Percentiles rank a stretch among this genome's conserved stretches.
These are phyloP conservation scores for Holacanthus passer DNA, from an alignment of 2,113 vertebrate genomes.

Conservation along the genomic window DNA sequence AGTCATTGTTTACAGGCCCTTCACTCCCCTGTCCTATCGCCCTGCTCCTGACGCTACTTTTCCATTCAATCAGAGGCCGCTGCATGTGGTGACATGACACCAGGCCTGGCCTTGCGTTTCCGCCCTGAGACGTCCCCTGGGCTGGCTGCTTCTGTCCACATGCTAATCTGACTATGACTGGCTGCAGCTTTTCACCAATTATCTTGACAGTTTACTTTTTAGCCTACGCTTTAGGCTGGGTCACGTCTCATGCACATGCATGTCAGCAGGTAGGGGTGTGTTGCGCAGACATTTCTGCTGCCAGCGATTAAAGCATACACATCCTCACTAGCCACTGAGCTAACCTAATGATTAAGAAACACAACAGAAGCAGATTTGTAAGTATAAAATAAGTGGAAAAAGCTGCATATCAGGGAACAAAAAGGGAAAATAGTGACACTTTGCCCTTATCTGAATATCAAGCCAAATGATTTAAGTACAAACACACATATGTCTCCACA, in stretches of 20 bases:
- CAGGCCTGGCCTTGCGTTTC: conserved; percentile 48
- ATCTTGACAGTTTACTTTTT: background rate
- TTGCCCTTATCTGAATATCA: conserved; percentile 12
- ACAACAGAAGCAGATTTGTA: background rate
- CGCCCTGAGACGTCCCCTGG: conserved; percentile 26
- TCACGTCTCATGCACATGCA: background rate
- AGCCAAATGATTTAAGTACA: conserved; percentile 5
- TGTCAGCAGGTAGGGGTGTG: background rate
- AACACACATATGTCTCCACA: conserved; percentile 35
- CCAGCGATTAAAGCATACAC: background rate
- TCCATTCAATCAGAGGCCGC: conserved; percentile 78
- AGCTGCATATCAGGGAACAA: background rate
- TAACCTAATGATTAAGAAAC: background rate
- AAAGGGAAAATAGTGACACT: conserved; percentile 10
- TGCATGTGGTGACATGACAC: conserved; percentile 69
- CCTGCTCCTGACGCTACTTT: conserved; percentile 77
- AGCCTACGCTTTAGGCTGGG: background rate
- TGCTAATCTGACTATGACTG: background rate
- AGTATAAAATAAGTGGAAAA: background rate
- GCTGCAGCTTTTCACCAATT: conserved; percentile 13
- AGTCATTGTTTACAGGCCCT: conserved; percentile 85
- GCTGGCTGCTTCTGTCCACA: conserved; percentile 17
- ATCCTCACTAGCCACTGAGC: no score
- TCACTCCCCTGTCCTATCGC: conserved; percentile 75
- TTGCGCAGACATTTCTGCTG: background rate